phyloP scores from a whole-genome alignment of 1,140 invertebrate species.

The Vanessa atalanta region DNA sequence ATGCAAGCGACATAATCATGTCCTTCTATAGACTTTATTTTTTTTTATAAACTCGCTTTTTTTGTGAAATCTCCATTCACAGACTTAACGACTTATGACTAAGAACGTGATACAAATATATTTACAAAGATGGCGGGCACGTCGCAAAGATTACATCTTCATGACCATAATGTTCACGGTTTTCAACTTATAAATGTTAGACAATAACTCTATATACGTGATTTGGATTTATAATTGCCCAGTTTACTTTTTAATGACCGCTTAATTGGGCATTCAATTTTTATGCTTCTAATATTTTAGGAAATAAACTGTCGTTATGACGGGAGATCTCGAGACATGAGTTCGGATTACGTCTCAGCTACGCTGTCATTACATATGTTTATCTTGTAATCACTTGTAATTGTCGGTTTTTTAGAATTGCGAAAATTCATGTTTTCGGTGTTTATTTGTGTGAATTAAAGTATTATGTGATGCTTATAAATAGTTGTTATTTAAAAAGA shows the following conservation, averaged over 20 bases:
- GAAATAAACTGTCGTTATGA: constrained; percentile 21
- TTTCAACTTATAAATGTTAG: constrained; percentile 63
- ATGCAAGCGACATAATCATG: constrained; percentile 62
- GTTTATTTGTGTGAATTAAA: too few relatives aligned
- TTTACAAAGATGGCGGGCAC: constrained; percentile 58
- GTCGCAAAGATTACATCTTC: constrained; percentile 65
- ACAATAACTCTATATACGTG: constrained; percentile 76
- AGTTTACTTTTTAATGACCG: constrained; percentile 59
- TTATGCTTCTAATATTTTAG: constrained; percentile 31
- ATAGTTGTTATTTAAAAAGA: neutral
- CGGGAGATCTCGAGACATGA: constrained; percentile 9
- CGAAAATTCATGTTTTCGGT: too few relatives aligned
- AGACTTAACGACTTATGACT: constrained; percentile 71
- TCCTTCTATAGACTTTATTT: constrained; percentile 60
- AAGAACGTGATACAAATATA: constrained; percentile 73
- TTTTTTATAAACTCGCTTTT: constrained; percentile 56
- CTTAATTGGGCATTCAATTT: constrained; percentile 52
- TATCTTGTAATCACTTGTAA: neutral
- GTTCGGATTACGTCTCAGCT: constrained; percentile 2
- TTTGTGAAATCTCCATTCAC: constrained; percentile 67
- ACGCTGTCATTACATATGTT: neutral
- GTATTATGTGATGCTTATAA: too few relatives aligned
- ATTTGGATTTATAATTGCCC: constrained; percentile 64
- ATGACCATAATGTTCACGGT: constrained; percentile 67
- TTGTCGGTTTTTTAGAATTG: neutral